Percentiles rank a stretch among this genome's conserved stretches.
These are phyloP conservation scores for Falco cherrug DNA, from an alignment of 2,797 vertebrate species.

Conservation along the genomic window DNA sequence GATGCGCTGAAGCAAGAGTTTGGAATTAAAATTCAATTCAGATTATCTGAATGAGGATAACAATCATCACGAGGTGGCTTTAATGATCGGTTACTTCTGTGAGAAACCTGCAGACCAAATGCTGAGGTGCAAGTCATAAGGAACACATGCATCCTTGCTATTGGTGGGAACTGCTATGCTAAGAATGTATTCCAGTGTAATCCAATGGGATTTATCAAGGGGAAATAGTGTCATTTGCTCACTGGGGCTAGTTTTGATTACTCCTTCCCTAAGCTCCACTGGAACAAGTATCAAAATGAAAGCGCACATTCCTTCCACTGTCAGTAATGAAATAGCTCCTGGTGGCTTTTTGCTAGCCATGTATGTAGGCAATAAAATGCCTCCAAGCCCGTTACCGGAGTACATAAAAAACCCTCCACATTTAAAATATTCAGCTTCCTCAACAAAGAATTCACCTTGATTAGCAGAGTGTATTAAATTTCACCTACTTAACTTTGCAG, in stretches of 20 bases:
- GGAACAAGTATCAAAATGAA: slow-evolving; percentile 32
- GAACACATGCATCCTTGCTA: background rate
- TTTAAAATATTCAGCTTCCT: slow-evolving; percentile 75
- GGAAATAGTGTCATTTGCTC: slow-evolving; percentile 4
- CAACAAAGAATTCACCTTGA: slow-evolving; percentile 73
- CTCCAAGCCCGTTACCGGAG: slow-evolving; percentile 20
- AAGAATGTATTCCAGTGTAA: background rate
- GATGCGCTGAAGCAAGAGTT: background rate
- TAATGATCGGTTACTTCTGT: background rate
- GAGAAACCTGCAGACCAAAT: background rate
- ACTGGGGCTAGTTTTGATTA: slow-evolving; percentile 27
- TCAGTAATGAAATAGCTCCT: slow-evolving; percentile 22
- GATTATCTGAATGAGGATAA: background rate
- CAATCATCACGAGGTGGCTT: background rate
- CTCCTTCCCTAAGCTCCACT: slow-evolving; percentile 17
- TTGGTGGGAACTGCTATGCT: background rate
- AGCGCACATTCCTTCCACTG: slow-evolving; percentile 19
- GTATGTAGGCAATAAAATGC: background rate
- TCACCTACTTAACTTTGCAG: slow-evolving; percentile 73
- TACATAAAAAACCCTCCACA: slow-evolving; percentile 26
- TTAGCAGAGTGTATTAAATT: slow-evolving; percentile 72
- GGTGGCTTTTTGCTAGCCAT: slow-evolving; percentile 21
- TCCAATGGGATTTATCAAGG: background rate
- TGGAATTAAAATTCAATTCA: background rate
- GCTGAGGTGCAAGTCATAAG: background rate